Evolutionary conservation across 2,113 vertebrate genomes (phyloP).

Genomic region (Datnioides undecimradiatus): DNA sequence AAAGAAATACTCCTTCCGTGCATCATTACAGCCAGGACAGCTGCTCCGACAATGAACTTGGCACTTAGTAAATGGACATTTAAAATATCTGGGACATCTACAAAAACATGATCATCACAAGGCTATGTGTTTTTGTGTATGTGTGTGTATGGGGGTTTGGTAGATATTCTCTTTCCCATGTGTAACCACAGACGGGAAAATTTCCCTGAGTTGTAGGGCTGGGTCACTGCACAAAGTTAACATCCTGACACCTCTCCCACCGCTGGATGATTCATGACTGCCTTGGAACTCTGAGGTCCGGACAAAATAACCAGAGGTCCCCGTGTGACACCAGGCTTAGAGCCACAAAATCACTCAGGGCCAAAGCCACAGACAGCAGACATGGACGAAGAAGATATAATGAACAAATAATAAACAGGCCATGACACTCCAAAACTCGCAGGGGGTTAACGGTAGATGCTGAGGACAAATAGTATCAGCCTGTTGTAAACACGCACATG

Average conservation of each 20-base stretch:
- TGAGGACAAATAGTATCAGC: not conserved
- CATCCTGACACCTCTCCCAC: slow-evolving; percentile 72
- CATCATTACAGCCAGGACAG: slow-evolving; percentile 15
- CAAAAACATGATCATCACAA: slow-evolving; percentile 43
- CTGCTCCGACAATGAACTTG: slow-evolving; percentile 32
- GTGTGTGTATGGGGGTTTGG: slow-evolving; percentile 20
- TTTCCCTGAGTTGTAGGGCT: slow-evolving; percentile 56
- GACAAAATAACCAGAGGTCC: slow-evolving; percentile 61
- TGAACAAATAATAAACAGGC: slow-evolving; percentile 44
- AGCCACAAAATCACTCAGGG: slow-evolving; percentile 47
- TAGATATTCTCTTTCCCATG: slow-evolving; percentile 57
- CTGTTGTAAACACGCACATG: not conserved
- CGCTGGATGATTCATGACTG: slow-evolving; percentile 72
- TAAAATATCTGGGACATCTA: slow-evolving; percentile 46
- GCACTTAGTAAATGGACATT: slow-evolving; percentile 17
- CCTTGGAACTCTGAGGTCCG: slow-evolving; percentile 59
- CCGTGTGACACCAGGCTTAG: slow-evolving; percentile 50
- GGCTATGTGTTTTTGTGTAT: slow-evolving; percentile 1
- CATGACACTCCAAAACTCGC: slow-evolving; percentile 4
- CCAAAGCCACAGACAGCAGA: slow-evolving; percentile 58
- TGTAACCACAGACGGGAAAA: slow-evolving; percentile 65
- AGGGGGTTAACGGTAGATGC: slow-evolving; percentile 12
- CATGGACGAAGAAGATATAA: slow-evolving; percentile 24
- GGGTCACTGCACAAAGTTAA: slow-evolving; percentile 59
- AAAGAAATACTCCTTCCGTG: slow-evolving; percentile 33